Evolutionary conservation across 2,888 invertebrate genomes (phyloP), one percentile per base, ranked within the genome.

Genomic region (Acrobasis consociella): DNA sequence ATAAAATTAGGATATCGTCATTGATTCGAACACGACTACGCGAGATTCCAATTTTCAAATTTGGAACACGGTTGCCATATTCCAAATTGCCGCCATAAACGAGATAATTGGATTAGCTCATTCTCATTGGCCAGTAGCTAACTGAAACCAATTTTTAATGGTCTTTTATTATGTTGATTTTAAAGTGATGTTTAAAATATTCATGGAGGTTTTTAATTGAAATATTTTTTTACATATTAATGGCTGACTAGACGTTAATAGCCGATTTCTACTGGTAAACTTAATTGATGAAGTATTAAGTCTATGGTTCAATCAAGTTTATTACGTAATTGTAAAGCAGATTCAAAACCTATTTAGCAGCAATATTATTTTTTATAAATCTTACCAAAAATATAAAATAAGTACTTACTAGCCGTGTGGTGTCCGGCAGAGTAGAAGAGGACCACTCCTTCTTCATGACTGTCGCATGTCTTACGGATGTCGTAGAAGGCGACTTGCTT

Each of bases 101-200:
- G 85, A 76, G 82, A 83, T 88, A 88, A 89, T 87, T 86, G 87
- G 86, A 84, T 83, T 83, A 83, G 82, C 86, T 86, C 85, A 87
- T 89, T 87, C 86, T 86, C 85, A 87, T 88, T 87, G 87, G 85
- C 77, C 85, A 78, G 86, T 83, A 86, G 88, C 85, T 86, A 86
- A 87, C 82, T 86, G 89, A 87, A 85, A 85, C 82, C 81, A 81
- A 83, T 82, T 86, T 85, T 83, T 81, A 81, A 69, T 67, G 63
- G 61, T 68, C 74, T 72, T 69, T 69, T 67, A 70, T 71, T 70
- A 69, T 70, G 67, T 67, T 64, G 58, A 60, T 51, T 60, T 60
- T 60, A 60, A 61, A 55, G 65, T 71, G 64, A 64, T 60, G 58
- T 58, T 60, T 62, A 58, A 63, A 63, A 56, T 67, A 71, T 71